These are phyloP conservation scores for Drosophila santomea DNA, from an alignment of 1,140 invertebrate species.

Conservation along the genomic window DNA sequence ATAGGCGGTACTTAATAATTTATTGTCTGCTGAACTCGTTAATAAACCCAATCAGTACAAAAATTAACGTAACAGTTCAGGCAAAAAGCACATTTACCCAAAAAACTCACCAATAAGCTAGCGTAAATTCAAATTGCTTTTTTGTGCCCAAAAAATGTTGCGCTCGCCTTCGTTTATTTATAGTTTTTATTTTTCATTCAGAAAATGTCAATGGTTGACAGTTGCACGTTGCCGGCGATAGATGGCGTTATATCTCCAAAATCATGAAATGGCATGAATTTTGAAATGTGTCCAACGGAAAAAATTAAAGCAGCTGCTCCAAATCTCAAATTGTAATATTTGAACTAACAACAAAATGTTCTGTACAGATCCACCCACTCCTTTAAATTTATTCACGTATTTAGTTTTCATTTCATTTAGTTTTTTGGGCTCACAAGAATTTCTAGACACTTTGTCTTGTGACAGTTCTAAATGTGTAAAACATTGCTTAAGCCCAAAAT, in stretches of 20 bases:
- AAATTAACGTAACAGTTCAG: background rate
- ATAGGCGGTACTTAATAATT: background rate
- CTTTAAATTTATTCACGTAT: constrained; percentile 1
- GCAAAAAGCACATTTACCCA: background rate
- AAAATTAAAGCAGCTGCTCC: constrained; percentile 18
- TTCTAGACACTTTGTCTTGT: constrained; percentile 59
- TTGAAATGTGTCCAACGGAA: constrained; percentile 1
- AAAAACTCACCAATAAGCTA: constrained; percentile 1
- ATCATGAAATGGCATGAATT: constrained; percentile 6
- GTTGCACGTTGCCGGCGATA: constrained; percentile 1
- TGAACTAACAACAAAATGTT: constrained; percentile 18
- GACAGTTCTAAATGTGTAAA: constrained; percentile 78
- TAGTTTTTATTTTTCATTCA: constrained; percentile 34
- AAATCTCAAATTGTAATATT: constrained; percentile 18
- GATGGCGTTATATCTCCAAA: constrained; percentile 12
- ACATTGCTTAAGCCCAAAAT: constrained; percentile 26
- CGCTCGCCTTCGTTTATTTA: constrained; percentile 21
- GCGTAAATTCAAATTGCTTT: constrained; percentile 36
- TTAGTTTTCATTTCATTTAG: constrained; percentile 42
- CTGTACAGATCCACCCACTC: constrained; percentile 1
- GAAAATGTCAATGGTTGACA: constrained; percentile 34
- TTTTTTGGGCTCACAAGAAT: constrained; percentile 17
- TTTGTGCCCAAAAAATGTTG: constrained; percentile 13
- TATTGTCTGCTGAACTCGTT: constrained; percentile 1
- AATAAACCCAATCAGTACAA: constrained; percentile 8